Evolutionary conservation across 2,888 invertebrate species (phyloP).

Genomic region (Drosophila phalerata): DNA sequence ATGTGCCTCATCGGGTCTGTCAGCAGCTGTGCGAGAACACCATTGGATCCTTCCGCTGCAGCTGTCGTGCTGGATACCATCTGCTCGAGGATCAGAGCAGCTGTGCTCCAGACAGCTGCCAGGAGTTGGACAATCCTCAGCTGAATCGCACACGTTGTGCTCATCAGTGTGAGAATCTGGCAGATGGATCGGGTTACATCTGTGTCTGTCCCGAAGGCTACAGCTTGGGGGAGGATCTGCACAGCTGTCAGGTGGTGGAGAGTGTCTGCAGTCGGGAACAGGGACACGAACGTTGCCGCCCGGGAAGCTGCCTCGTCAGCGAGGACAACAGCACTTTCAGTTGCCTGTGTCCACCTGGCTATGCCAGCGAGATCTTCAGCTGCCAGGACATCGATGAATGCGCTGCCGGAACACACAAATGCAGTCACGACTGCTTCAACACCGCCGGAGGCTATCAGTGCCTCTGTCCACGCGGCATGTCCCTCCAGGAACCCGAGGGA

Average conservation of each 20-base stretch:
- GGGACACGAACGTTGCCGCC: conserved; percentile 79
- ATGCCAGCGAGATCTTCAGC: conserved; percentile 60
- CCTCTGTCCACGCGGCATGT: conserved; percentile 85
- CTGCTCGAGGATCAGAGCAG: conserved; percentile 84
- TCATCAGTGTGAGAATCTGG: conserved; percentile 84
- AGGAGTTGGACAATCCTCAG: conserved; percentile 80
- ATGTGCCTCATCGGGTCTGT: conserved; percentile 81
- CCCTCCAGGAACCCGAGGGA: conserved; percentile 82
- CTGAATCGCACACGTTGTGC: conserved; percentile 85
- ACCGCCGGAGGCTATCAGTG: conserved; percentile 86
- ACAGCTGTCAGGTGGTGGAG: conserved; percentile 86
- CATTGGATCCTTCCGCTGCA: conserved; percentile 88
- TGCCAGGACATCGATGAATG: conserved; percentile 87
- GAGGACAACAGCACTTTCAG: conserved; percentile 86
- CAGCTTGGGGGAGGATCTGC: conserved; percentile 82
- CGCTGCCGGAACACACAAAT: conserved; percentile 84
- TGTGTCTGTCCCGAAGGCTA: conserved; percentile 86
- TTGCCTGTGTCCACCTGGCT: conserved; percentile 86
- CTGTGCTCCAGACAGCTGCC: conserved; percentile 84
- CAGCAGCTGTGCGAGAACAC: conserved; percentile 88
- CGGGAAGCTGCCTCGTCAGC: conserved; percentile 82
- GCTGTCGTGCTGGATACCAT: conserved; percentile 87
- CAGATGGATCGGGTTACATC: conserved; percentile 79
- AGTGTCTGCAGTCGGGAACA: conserved; percentile 82
- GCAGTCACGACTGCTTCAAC: conserved; percentile 87